Evolutionary conservation across 1,140 invertebrate species (phyloP), one percentile per base, ranked within the genome.

Genomic region (Pristionchus pacificus): DNA sequence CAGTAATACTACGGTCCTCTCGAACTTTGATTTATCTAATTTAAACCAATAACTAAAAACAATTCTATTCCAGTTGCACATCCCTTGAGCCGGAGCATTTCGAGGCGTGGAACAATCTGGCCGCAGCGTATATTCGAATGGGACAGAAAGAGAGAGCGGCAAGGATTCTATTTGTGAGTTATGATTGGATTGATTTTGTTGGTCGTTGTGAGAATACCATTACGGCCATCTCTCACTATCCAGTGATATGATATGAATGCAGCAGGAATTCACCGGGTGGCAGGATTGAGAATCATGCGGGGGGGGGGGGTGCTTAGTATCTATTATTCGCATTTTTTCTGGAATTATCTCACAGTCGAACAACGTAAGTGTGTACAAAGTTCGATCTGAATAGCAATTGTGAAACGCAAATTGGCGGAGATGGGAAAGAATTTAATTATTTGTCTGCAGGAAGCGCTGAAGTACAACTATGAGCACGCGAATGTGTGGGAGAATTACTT

Each of bases 81-180:
- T 88, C 88, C 69, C 85, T 97, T 28, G 93, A 98, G 78, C 89
- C 90, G 57, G 91, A 89, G 77, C 69, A 91, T 74, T 97, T 93
- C 84, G 93, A 97, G 86, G 93, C 92, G 0, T 98, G 95, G 95
- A 97, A 96, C 85, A 98, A 98, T 86, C 86, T 98, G 63, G 91
- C 93, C 14, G 93, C 94, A 83, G 92, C 91, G 2, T 93, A 96
- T 78, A 90, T 94, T 6, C 91, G 92, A 78, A 85, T 91, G 64
- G 90, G 91, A 0, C 89, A 97, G 77, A 96, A 95, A 86, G 85
- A 84, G 79, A 82, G 79, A 57, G 71, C 71, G 25, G 33, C 30
- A 57, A 69, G 75, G 31, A 61, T 61, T 1, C 32, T 72, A 25
- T 30, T 19, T 13, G 70, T 72, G 1, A 68, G 19, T 68, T 66